A percentile compares a stretch with the other conserved stretches of the same genome.
phyloP scores from a whole-genome alignment of 2,797 vertebrate species.

The Lateolabrax maculatus region DNA sequence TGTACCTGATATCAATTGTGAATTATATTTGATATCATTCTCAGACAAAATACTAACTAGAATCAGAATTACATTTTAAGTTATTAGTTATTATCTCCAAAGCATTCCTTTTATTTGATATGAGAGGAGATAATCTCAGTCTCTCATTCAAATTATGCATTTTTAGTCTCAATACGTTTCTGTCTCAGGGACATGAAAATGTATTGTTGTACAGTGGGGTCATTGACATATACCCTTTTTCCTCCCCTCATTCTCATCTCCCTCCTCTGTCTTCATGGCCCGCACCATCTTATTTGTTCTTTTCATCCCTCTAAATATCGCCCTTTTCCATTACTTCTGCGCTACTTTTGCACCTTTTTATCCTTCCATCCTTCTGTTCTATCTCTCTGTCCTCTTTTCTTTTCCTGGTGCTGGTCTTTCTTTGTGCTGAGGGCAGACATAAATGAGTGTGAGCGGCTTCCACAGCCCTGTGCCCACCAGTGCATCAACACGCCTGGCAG shows the following conservation, averaged over 20 bases:
- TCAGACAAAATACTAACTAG: constrained; percentile 14
- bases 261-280: constrained; percentile 52
- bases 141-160: constrained; percentile 55
- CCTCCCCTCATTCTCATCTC: constrained; percentile 73
- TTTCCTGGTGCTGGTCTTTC: constrained; percentile 76
- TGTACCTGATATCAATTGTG: constrained; percentile 25
- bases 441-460: constrained; percentile 96
- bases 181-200: constrained; percentile 69
- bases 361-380: constrained; percentile 2
- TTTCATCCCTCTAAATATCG: constrained; percentile 23
- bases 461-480: constrained; percentile 93
- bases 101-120: constrained; percentile 23
- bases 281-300: constrained; percentile 38
- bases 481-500: constrained; percentile 96
- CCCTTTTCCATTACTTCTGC: constrained; percentile 2
- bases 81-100: constrained; percentile 9
- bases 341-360: constrained; percentile 17
- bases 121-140: constrained; percentile 20
- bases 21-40: constrained; percentile 38
- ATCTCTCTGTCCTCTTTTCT: constrained; percentile 15
- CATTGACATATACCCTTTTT: constrained; percentile 84
- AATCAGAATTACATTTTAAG: neutral
- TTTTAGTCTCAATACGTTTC: constrained; percentile 74
- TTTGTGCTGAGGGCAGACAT: constrained; percentile 92
- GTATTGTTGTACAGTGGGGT: constrained; percentile 73